These are phyloP conservation scores for Trigoniulus corallinus DNA, from an alignment of 1,140 invertebrate genomes.

Conservation along the genomic window DNA sequence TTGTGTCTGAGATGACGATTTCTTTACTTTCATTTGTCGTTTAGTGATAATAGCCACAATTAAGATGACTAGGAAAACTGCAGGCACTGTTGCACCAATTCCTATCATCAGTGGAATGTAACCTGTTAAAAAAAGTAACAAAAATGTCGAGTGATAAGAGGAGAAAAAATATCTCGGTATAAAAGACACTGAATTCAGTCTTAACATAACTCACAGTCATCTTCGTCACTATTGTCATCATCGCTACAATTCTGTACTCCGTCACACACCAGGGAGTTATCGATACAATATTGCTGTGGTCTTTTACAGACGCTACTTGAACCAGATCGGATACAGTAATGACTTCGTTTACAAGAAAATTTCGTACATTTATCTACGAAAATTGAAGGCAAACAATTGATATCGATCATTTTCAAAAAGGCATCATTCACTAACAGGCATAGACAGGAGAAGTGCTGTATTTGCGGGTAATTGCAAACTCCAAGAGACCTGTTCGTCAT, in stretches of 20 bases:
- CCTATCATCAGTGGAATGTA: conserved; percentile 14
- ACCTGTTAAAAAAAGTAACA: conserved; percentile 5
- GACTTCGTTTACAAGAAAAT: conserved; percentile 17
- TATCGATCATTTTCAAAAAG: conserved; percentile 12
- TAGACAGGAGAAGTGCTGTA: conserved; percentile 3
- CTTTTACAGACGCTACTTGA: conserved; percentile 16
- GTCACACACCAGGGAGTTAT: conserved; percentile 22
- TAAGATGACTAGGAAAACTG: conserved; percentile 8
- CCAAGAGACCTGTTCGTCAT: too few species aligned
- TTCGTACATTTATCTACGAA: conserved; percentile 17
- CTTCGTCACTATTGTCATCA: conserved; percentile 22
- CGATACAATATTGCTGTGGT: conserved; percentile 21
- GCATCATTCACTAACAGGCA: conserved; percentile 4
- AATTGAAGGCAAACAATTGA: too few species aligned
- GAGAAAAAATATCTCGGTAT: not conserved
- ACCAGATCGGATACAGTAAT: conserved; percentile 19
- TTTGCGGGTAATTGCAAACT: too few species aligned
- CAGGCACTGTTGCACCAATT: conserved; percentile 10
- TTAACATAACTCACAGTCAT: conserved; percentile 23
- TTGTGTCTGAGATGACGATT: conserved; percentile 9
- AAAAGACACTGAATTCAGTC: too few species aligned
- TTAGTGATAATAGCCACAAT: conserved; percentile 10
- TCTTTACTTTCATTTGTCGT: not conserved
- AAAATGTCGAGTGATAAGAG: not conserved
- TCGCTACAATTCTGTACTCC: conserved; percentile 25